Conservation (phyloP, 1,140 invertebrate genomes). For the Maniola jurtina region DNA sequence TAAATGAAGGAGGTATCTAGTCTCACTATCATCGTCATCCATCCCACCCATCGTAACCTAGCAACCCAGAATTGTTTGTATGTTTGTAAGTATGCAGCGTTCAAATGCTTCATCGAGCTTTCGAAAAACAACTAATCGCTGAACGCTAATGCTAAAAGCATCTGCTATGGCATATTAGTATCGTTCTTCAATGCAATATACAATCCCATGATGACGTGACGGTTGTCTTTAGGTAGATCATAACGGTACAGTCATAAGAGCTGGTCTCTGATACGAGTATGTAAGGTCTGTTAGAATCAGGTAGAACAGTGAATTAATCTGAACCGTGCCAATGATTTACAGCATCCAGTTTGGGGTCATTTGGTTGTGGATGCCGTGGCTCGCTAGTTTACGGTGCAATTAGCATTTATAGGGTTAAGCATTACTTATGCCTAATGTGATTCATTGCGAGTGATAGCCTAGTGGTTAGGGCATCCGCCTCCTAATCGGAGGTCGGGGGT, state of each 20-base stretch:
- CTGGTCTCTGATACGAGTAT: neutral
- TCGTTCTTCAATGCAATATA: too few relatives aligned
- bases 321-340: slow-evolving; percentile 68
- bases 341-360: slow-evolving; percentile 52
- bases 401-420: slow-evolving; percentile 42
- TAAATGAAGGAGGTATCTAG: too few relatives aligned
- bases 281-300: slow-evolving; percentile 32
- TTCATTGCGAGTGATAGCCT: neutral
- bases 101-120: neutral
- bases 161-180: too few relatives aligned
- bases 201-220: neutral
- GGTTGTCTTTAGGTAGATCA: neutral
- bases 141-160: too few relatives aligned
- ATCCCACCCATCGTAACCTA: too few relatives aligned
- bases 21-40: too few relatives aligned
- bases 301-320: slow-evolving; percentile 64
- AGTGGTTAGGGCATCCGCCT: too few relatives aligned
- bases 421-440: slow-evolving; percentile 33
- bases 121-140: too few relatives aligned
- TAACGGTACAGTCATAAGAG: neutral
- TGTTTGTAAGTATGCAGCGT: too few relatives aligned
- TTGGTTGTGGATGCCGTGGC: slow-evolving; percentile 54
- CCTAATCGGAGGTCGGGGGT: too few relatives aligned
- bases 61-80: too few relatives aligned
- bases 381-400: slow-evolving; percentile 45